Evolutionary conservation across 2,797 vertebrate species (phyloP).

Genomic region (Gymnodraco acuticeps): DNA sequence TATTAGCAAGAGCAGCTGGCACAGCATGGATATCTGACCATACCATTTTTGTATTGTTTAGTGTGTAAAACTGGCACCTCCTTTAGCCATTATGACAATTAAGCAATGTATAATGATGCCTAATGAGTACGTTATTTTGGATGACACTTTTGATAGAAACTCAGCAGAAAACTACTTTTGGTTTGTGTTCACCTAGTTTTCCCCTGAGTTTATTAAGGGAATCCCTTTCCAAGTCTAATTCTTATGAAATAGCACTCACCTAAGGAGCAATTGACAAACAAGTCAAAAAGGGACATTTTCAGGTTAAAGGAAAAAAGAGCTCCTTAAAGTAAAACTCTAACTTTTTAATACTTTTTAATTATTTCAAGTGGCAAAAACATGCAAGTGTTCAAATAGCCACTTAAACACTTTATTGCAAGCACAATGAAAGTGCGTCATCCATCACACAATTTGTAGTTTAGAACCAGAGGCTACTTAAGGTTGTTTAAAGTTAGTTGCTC

Average conservation of each 20-base stretch:
- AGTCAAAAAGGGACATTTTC: slow-evolving; percentile 3
- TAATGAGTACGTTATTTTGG: too few relatives aligned
- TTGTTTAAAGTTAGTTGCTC: background rate
- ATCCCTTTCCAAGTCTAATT: slow-evolving; percentile 2
- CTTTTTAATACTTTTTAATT: slow-evolving; percentile 5
- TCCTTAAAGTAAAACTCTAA: slow-evolving; percentile 16
- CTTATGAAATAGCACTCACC: slow-evolving; percentile 20
- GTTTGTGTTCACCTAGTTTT: background rate
- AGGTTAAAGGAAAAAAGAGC: background rate
- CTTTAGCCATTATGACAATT: background rate
- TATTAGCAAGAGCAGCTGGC: slow-evolving; percentile 62
- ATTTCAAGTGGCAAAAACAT: background rate
- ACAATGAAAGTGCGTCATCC: background rate
- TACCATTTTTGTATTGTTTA: slow-evolving; percentile 22
- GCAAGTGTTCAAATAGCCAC: background rate
- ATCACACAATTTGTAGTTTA: background rate
- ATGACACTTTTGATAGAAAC: too few relatives aligned
- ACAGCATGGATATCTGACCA: slow-evolving; percentile 23
- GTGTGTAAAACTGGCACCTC: slow-evolving; percentile 13
- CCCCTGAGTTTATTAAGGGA: background rate
- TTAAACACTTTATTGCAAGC: background rate
- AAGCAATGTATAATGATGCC: background rate
- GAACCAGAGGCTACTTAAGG: background rate
- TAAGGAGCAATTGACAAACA: background rate
- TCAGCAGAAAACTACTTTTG: too few relatives aligned